Evolutionary conservation across 2,797 vertebrate genomes (phyloP).

Genomic region (Mormyrus proboscirostris): DNA sequence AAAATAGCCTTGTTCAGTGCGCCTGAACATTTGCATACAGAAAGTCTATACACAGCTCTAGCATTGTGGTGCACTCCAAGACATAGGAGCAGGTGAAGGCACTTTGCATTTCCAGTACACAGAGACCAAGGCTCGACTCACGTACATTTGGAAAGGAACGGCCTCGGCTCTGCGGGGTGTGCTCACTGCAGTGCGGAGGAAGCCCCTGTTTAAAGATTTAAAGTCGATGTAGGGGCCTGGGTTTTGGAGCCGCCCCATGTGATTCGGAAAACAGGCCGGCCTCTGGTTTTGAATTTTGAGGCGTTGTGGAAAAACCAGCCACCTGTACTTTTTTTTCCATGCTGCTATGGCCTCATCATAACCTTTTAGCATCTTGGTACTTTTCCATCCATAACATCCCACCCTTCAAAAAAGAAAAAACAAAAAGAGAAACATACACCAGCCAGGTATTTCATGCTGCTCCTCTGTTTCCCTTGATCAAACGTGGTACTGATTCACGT

Average conservation of each 20-base stretch:
- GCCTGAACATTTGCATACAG: slow-evolving; percentile 67
- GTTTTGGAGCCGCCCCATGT: background rate
- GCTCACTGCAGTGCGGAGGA: background rate
- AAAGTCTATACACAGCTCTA: slow-evolving; percentile 52
- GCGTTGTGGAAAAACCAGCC: background rate
- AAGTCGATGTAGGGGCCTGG: no score
- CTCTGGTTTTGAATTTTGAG: background rate
- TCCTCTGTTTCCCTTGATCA: slow-evolving; percentile 24
- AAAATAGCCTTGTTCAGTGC: slow-evolving; percentile 66
- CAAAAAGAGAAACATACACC: background rate
- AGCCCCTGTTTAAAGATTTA: background rate
- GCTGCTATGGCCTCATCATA: background rate
- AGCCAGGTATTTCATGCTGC: background rate
- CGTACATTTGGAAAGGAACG: background rate
- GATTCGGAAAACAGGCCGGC: background rate
- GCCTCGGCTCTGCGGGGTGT: background rate
- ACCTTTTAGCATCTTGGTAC: background rate
- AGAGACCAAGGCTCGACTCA: slow-evolving; percentile 13
- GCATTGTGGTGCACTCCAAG: slow-evolving; percentile 46
- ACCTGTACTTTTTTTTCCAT: slow-evolving; percentile 5
- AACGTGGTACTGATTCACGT: slow-evolving; percentile 44
- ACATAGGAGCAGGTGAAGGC: slow-evolving; percentile 49
- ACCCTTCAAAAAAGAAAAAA: slow-evolving; percentile 11
- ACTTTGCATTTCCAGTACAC: slow-evolving; percentile 31
- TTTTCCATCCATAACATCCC: slow-evolving; percentile 49